Conservation (phyloP, 2,797 vertebrate species). For the Eulemur rubriventer region DNA sequence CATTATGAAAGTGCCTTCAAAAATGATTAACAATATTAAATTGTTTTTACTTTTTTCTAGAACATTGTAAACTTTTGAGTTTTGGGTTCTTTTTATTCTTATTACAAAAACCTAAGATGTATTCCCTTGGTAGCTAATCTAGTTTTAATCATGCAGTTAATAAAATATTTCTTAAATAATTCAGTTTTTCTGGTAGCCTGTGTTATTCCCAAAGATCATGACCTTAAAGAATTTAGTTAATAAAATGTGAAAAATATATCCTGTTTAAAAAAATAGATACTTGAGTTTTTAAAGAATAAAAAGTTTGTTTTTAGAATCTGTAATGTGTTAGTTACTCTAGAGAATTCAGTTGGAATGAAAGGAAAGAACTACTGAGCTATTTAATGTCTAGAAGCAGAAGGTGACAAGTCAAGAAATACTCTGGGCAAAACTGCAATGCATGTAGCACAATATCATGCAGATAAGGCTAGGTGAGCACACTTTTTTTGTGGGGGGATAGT, state of each 20-base stretch:
- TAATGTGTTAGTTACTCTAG: neutral
- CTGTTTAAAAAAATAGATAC: neutral
- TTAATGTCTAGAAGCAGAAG: neutral
- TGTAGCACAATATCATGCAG: neutral
- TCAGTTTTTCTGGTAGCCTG: neutral
- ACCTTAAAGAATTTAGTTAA: conserved; percentile 44
- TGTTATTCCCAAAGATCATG: neutral
- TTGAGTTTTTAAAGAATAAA: neutral
- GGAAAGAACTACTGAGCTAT: neutral
- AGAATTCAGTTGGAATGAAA: neutral
- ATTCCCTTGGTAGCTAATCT: conserved; percentile 6
- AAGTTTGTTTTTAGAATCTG: conserved; percentile 10
- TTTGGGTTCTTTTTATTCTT: neutral
- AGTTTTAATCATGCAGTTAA: conserved; percentile 41
- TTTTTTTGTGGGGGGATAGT: no score
- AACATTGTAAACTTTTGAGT: neutral
- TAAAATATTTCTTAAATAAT: conserved; percentile 58
- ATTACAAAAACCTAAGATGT: neutral
- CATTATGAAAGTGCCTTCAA: neutral
- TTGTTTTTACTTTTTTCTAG: neutral
- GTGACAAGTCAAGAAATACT: neutral
- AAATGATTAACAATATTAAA: neutral
- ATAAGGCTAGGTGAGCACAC: neutral
- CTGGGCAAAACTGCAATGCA: neutral
- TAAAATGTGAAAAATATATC: neutral